Evolutionary conservation across 2,113 vertebrate species (phyloP).

Genomic region (Trogon surrucura): DNA sequence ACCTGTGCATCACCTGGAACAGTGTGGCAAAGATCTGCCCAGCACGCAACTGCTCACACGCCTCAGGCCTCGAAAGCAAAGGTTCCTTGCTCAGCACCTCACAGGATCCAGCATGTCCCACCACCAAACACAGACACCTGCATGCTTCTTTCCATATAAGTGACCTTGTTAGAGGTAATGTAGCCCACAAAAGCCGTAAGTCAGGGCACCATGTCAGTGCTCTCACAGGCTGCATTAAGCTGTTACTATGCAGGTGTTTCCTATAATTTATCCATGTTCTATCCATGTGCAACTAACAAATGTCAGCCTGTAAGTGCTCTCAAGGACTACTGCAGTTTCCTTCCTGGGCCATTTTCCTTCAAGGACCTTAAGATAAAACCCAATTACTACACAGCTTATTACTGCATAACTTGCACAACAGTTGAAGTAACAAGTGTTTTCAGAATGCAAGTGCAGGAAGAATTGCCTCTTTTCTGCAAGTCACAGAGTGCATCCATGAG

Average conservation of each 20-base stretch:
- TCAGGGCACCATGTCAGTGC: accelerated
- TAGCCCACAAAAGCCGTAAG: not conserved
- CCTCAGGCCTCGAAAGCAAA: not conserved
- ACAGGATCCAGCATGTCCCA: accelerated
- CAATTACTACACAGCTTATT: not conserved
- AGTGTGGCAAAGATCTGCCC: not conserved
- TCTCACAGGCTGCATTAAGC: not conserved
- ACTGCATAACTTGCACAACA: not conserved
- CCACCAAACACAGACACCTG: not conserved
- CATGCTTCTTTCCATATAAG: not conserved
- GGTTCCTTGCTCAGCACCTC: accelerated
- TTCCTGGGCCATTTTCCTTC: not conserved
- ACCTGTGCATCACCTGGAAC: accelerated
- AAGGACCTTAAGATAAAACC: not conserved
- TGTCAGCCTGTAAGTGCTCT: not conserved
- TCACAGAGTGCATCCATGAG: not conserved
- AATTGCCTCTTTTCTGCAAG: not conserved
- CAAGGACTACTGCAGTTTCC: not conserved
- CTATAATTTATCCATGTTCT: not conserved
- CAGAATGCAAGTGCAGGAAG: not conserved
- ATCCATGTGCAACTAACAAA: not conserved
- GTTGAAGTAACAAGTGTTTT: not conserved
- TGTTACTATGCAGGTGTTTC: not conserved
- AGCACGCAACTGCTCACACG: not conserved
- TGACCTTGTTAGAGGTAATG: not conserved